Conservation (phyloP, 1,140 invertebrate species). For the Melipona quadrifasciata region DNA sequence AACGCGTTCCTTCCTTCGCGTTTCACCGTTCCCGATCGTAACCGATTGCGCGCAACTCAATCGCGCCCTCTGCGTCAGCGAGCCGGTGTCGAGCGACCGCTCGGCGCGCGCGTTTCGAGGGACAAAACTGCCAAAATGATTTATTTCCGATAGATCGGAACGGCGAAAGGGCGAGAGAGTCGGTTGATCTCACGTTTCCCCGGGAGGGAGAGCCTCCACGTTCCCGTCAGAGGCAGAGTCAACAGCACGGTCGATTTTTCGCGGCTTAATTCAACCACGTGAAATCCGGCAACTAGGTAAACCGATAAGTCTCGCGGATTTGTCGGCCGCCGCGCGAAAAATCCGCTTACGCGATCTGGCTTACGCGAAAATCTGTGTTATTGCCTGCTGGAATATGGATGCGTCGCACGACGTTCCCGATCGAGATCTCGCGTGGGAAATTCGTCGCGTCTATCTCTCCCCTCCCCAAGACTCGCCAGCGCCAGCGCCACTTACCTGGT, state of each 20-base stretch:
- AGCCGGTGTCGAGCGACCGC: neutral
- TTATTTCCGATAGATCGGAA: neutral
- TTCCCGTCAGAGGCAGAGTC: conserved; percentile 37
- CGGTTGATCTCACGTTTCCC: neutral
- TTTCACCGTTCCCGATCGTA: no score
- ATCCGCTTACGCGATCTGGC: conserved; percentile 59
- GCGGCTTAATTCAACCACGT: conserved; percentile 54
- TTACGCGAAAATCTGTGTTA: conserved; percentile 55
- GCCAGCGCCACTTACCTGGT: conserved; percentile 71
- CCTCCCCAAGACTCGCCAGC: neutral
- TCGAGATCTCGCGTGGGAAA: conserved; percentile 40
- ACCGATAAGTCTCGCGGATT: conserved; percentile 64
- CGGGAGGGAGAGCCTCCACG: neutral
- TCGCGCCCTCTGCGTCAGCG: neutral
- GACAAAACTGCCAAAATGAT: neutral
- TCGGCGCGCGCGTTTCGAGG: neutral
- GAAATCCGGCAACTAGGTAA: conserved; percentile 58
- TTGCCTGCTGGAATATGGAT: conserved; percentile 56
- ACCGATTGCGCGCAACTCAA: neutral
- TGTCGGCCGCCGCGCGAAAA: conserved; percentile 55
- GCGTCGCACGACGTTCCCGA: conserved; percentile 24
- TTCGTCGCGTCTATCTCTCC: conserved; percentile 33
- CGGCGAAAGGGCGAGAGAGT: neutral
- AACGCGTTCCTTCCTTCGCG: neutral
- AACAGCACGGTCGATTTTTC: conserved; percentile 54